Conservation (phyloP, 2,797 vertebrate species). For the Coreius guichenoti region DNA sequence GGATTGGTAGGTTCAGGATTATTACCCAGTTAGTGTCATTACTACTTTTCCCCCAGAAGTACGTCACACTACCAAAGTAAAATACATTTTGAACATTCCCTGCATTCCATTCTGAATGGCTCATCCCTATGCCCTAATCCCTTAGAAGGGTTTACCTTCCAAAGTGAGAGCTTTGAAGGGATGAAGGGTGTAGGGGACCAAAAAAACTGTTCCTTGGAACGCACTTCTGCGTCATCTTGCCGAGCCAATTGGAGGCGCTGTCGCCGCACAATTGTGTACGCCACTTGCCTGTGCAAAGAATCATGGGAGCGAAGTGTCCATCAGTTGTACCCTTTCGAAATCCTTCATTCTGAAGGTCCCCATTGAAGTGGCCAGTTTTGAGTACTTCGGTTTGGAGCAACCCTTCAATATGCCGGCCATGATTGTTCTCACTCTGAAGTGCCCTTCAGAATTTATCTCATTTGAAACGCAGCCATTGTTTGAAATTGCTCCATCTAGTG, state of each 20-base stretch:
- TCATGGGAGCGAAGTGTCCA: background rate
- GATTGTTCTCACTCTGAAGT: background rate
- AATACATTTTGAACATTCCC: background rate
- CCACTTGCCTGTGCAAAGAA: background rate
- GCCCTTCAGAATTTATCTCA: background rate
- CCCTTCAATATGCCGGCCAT: background rate
- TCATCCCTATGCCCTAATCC: background rate
- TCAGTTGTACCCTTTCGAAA: background rate
- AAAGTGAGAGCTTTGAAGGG: background rate
- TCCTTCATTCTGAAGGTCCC: background rate
- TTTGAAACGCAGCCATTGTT: background rate
- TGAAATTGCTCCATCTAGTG: background rate
- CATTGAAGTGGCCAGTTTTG: background rate
- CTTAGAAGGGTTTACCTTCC: background rate
- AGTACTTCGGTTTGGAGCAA: background rate
- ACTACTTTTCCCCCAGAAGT: background rate
- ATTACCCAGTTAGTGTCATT: too few species aligned
- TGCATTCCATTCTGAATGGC: background rate
- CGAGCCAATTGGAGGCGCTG: background rate
- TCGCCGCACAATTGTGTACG: background rate
- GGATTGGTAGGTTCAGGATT: too few species aligned
- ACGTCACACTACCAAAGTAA: background rate
- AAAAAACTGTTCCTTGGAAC: background rate
- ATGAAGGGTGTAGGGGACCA: background rate
- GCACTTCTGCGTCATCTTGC: background rate